These are phyloP conservation scores for Colossoma macropomum DNA, from an alignment of 2,113 vertebrate species.

Conservation along the genomic window DNA sequence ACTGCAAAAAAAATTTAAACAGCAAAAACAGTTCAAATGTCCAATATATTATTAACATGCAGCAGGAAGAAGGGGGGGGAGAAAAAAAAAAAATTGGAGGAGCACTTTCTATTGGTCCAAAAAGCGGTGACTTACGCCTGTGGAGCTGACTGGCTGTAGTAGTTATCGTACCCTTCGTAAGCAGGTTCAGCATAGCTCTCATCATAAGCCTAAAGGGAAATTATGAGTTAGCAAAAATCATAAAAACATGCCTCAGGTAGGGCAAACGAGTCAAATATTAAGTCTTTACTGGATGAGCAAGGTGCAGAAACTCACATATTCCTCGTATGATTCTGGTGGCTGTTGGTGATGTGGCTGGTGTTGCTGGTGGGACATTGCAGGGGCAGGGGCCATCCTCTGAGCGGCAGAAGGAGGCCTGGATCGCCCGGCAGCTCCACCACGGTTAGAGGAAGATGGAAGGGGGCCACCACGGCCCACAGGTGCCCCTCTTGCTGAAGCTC, in stretches of 20 bases:
- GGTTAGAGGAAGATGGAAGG: conserved; percentile 77
- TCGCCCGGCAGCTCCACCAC: conserved; percentile 83
- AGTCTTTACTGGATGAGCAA: background rate
- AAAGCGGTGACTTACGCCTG: conserved; percentile 82
- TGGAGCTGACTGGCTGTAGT: conserved; percentile 90
- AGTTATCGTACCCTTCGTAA: conserved; percentile 92
- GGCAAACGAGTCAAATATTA: background rate
- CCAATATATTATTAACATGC: background rate
- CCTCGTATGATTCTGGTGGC: conserved; percentile 84
- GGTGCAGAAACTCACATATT: conserved; percentile 84
- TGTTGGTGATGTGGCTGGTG: conserved; percentile 61
- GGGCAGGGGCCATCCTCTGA: conserved; percentile 88
- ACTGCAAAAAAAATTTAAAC: too few species aligned
- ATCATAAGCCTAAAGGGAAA: conserved; percentile 83
- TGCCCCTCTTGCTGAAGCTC: conserved; percentile 82
- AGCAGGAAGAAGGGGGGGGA: background rate
- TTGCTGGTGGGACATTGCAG: conserved; percentile 73
- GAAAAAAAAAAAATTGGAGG: background rate
- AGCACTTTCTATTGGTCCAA: too few species aligned
- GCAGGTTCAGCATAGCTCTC: conserved; percentile 88
- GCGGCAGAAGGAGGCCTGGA: conserved; percentile 83
- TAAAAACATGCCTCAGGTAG: background rate
- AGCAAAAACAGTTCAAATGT: too few species aligned
- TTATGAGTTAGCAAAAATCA: background rate
- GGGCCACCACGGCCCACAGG: conserved; percentile 84